These are phyloP conservation scores for Pogonomyrmex barbatus DNA, from an alignment of 1,140 invertebrate species.

Conservation along the genomic window DNA sequence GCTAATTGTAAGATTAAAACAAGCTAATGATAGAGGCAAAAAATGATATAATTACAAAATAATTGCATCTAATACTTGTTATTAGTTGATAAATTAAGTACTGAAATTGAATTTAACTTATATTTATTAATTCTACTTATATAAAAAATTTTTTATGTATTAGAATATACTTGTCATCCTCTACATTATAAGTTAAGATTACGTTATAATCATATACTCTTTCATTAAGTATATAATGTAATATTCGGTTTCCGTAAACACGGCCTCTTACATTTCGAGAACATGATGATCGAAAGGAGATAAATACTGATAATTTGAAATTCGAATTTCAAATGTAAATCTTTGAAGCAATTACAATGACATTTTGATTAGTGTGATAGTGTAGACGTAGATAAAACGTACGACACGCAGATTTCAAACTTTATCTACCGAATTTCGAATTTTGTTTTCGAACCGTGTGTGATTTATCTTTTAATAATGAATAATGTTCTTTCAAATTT, in stretches of 20 bases:
- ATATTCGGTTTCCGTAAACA: not conserved
- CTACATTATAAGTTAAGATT: not conserved
- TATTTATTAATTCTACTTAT: no score
- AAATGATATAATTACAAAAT: no score
- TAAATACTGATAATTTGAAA: not conserved
- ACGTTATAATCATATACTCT: not conserved
- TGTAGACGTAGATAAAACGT: not conserved
- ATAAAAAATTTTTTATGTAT: no score
- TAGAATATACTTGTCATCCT: no score
- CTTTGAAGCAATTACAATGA: not conserved
- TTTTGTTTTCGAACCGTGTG: not conserved
- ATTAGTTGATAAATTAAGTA: no score
- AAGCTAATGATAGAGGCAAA: no score
- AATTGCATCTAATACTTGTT: no score
- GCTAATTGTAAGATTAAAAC: no score
- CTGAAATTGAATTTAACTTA: no score
- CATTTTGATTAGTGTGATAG: not conserved
- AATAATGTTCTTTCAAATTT: conserved; percentile 3
- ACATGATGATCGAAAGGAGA: not conserved
- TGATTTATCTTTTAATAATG: not conserved
- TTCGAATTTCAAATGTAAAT: not conserved
- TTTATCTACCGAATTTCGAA: not conserved
- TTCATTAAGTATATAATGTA: not conserved
- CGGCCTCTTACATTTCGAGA: not conserved
- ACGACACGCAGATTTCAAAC: not conserved